Evolutionary conservation across 2,113 vertebrate species (phyloP).

Genomic region (Chloroceryle aenea): DNA sequence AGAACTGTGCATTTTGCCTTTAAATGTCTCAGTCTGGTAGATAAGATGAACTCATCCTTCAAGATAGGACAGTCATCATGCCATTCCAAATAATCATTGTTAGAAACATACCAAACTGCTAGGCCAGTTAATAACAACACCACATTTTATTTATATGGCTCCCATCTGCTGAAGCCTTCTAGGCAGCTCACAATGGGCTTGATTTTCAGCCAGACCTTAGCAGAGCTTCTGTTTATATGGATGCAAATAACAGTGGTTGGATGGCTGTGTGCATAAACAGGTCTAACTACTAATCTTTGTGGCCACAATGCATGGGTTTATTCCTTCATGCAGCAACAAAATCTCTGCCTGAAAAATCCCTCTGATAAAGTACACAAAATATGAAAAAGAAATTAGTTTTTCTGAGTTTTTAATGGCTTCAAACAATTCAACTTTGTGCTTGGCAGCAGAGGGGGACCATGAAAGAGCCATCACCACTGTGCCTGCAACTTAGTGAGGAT

Average conservation of each 20-base stretch:
- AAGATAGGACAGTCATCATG: slow-evolving; percentile 62
- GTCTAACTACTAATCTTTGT: slow-evolving; percentile 56
- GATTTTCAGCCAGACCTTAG: slow-evolving; percentile 63
- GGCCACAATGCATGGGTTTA: neutral
- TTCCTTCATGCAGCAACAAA: slow-evolving; percentile 28
- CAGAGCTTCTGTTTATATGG: slow-evolving; percentile 57
- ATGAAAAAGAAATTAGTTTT: neutral
- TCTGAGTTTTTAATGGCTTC: neutral
- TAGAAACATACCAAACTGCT: slow-evolving; percentile 68
- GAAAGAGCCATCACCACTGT: neutral
- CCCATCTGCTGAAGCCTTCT: slow-evolving; percentile 81
- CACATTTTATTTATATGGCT: slow-evolving; percentile 78
- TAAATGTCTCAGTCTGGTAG: slow-evolving; percentile 11
- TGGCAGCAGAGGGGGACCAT: neutral
- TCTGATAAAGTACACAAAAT: neutral
- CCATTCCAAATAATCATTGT: slow-evolving; percentile 70
- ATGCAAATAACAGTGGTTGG: slow-evolving; percentile 62
- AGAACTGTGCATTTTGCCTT: slow-evolving; percentile 41
- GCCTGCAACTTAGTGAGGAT: rapidly evolving
- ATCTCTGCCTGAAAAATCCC: slow-evolving; percentile 24
- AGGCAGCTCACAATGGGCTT: slow-evolving; percentile 67
- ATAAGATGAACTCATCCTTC: slow-evolving; percentile 66
- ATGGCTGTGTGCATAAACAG: slow-evolving; percentile 53
- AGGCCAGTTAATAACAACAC: slow-evolving; percentile 75
- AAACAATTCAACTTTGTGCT: neutral